Evolutionary conservation across 2,888 invertebrate species (phyloP).

Genomic region (Clitarchus hookeri): DNA sequence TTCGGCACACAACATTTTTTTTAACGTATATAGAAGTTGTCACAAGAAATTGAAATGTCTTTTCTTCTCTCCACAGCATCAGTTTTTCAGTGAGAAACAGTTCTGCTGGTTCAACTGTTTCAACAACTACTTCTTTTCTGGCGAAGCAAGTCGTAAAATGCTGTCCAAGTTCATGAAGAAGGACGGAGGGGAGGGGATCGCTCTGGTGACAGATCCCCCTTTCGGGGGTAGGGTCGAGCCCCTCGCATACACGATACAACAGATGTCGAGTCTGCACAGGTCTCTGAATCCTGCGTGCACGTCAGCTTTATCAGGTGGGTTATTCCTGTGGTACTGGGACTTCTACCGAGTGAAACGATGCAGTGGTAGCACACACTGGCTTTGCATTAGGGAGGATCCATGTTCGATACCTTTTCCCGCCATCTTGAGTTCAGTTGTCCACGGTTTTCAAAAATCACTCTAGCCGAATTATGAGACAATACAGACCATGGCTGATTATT

Average conservation of each 20-base stretch:
- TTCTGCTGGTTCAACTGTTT: slow-evolving; percentile 90
- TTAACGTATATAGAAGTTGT: no score
- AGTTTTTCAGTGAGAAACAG: slow-evolving; percentile 55
- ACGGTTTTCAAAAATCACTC: no score
- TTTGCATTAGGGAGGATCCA: no score
- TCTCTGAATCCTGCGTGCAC: slow-evolving; percentile 18
- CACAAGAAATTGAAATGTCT: neutral
- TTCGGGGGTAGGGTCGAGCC: slow-evolving; percentile 90
- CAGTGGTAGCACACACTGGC: no score
- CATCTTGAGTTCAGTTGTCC: no score
- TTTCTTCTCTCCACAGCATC: slow-evolving; percentile 49
- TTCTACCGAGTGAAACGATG: no score
- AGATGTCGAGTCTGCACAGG: slow-evolving; percentile 45
- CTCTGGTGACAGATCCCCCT: slow-evolving; percentile 83
- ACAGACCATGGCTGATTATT: no score
- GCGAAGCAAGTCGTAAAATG: slow-evolving; percentile 42
- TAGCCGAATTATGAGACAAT: no score
- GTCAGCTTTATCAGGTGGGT: slow-evolving; percentile 28
- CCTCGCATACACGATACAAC: slow-evolving; percentile 67
- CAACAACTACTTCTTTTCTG: slow-evolving; percentile 82
- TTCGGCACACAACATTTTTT: no score
- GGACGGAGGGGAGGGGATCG: slow-evolving; percentile 57
- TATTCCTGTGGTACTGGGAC: no score
- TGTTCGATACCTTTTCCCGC: no score
- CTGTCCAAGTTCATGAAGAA: slow-evolving; percentile 40